Conservation (phyloP, 2,113 vertebrate species). For the Alethe castanea region DNA sequence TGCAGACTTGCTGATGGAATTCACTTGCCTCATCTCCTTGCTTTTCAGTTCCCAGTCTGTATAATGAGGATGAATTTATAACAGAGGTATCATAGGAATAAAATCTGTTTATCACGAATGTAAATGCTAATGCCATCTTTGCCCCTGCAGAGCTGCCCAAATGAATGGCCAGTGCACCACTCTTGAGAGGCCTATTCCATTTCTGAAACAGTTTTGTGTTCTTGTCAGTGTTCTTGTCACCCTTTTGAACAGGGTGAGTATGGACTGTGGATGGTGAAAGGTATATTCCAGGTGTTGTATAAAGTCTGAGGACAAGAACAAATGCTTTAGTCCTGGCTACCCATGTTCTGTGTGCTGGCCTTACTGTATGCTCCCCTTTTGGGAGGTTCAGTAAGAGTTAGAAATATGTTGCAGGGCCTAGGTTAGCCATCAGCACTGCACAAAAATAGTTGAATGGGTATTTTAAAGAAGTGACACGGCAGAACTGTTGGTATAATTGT, state of each 20-base stretch:
- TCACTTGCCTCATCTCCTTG: background rate
- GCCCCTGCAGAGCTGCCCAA: background rate
- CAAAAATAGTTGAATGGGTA: background rate
- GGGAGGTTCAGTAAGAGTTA: background rate
- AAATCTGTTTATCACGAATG: background rate
- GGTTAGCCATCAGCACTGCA: background rate
- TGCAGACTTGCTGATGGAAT: background rate
- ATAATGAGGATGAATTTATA: background rate
- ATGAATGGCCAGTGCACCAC: background rate
- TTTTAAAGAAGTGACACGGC: constrained; percentile 13
- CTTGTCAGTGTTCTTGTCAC: background rate
- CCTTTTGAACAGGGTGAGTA: background rate
- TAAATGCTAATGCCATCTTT: background rate
- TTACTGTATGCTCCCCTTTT: background rate
- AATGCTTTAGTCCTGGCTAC: background rate
- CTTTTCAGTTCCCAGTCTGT: background rate
- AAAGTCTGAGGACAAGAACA: background rate
- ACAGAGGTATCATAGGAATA: background rate
- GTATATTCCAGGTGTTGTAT: background rate
- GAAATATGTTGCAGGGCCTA: background rate
- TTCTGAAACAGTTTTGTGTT: background rate
- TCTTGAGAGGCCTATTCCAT: background rate
- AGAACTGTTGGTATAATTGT: background rate
- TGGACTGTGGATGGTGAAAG: background rate
- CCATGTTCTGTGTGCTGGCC: background rate